These are phyloP conservation scores for Coregonus suidteri DNA, from an alignment of 2,797 vertebrate species.

Conservation along the genomic window DNA sequence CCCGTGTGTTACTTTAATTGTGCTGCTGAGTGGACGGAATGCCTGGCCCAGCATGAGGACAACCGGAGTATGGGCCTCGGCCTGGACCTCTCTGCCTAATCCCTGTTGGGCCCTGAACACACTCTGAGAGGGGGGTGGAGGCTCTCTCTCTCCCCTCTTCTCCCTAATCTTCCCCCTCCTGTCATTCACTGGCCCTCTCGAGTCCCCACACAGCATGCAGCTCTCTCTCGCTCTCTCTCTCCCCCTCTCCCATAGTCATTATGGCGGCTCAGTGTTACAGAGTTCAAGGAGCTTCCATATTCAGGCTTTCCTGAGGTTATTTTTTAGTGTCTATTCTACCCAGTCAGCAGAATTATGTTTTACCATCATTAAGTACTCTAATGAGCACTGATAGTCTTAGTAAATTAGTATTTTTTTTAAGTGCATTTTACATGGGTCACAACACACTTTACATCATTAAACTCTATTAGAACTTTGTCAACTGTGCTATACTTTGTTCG, in stretches of 20 bases:
- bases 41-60: constrained; percentile 8
- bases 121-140: background rate
- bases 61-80: background rate
- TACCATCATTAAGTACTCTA: too few species aligned
- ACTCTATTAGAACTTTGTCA: too few species aligned
- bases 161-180: background rate
- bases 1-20: background rate
- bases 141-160: background rate
- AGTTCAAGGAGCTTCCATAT: too few species aligned
- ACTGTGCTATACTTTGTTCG: too few species aligned
- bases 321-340: too few species aligned
- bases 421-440: too few species aligned
- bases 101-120: background rate
- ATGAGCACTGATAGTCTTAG: too few species aligned
- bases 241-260: background rate
- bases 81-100: background rate
- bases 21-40: background rate
- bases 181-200: background rate
- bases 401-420: too few species aligned
- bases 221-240: background rate
- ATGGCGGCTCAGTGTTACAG: background rate
- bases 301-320: too few species aligned
- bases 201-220: background rate
- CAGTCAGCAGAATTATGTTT: background rate
- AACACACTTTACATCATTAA: too few species aligned